These are phyloP conservation scores for Dicaeum eximium DNA, from an alignment of 2,113 vertebrate genomes.

Conservation along the genomic window DNA sequence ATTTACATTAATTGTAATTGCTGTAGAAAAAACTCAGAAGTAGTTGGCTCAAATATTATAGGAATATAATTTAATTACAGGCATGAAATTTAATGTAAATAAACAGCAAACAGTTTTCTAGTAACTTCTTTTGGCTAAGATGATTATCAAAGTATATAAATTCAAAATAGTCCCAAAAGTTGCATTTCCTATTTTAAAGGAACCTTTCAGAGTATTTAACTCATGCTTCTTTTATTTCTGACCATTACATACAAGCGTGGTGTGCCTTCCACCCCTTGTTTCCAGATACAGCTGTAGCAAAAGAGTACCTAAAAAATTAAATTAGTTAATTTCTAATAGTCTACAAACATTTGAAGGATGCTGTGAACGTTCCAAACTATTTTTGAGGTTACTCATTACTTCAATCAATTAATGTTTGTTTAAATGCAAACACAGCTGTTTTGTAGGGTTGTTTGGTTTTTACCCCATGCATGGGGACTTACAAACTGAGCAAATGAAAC, in stretches of 20 bases:
- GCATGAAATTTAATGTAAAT: neutral
- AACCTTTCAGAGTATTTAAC: neutral
- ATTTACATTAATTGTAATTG: neutral
- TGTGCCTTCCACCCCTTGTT: neutral
- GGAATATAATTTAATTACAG: neutral
- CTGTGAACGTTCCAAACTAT: neutral
- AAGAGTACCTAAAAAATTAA: neutral
- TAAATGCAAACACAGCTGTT: slow-evolving; percentile 46
- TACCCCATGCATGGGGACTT: neutral
- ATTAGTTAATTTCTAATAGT: slow-evolving; percentile 10
- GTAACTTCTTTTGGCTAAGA: neutral
- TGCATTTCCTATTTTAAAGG: neutral
- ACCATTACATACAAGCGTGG: neutral
- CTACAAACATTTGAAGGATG: slow-evolving; percentile 24
- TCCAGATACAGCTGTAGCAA: neutral
- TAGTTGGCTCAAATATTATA: neutral
- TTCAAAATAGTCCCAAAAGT: neutral
- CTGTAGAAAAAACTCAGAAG: neutral
- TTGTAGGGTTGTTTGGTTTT: neutral
- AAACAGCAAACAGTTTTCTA: neutral
- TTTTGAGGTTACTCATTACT: slow-evolving; percentile 44
- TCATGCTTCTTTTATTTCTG: neutral
- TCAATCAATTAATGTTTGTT: slow-evolving; percentile 47
- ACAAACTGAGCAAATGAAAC: neutral
- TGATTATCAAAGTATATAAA: neutral